phyloP scores from a whole-genome alignment of 2,888 invertebrate genomes.

The Pristionchus arcanus region DNA sequence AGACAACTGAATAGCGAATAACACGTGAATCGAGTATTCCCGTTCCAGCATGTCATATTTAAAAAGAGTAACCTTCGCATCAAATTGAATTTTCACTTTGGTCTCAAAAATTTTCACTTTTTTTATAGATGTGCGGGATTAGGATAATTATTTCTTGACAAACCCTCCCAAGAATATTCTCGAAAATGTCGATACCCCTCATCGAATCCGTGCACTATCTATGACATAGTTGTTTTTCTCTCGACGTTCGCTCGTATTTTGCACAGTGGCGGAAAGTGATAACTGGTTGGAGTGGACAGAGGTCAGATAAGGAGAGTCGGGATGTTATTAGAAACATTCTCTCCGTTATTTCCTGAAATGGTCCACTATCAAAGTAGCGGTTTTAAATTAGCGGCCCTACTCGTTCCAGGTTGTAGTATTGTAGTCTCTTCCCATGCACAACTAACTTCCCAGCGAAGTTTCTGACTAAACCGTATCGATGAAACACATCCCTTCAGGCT shows the following conservation, averaged over 20 bases:
- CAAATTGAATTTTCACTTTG: too few species aligned
- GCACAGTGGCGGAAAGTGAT: background rate
- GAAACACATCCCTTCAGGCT: constrained; percentile 12
- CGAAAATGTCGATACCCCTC: background rate
- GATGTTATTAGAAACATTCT: background rate
- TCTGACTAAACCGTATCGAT: background rate
- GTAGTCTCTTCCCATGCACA: too few species aligned
- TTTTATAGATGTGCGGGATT: too few species aligned
- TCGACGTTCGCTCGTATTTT: background rate
- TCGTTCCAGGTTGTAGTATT: too few species aligned
- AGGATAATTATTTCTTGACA: too few species aligned
- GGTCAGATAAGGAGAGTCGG: background rate
- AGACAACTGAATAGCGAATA: too few species aligned
- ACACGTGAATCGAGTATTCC: too few species aligned
- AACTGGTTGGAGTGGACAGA: background rate
- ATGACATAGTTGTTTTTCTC: constrained; percentile 21
- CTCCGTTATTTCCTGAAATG: background rate
- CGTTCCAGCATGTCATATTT: too few species aligned
- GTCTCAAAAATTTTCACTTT: too few species aligned
- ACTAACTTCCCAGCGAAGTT: background rate
- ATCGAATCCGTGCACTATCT: background rate
- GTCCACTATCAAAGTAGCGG: background rate
- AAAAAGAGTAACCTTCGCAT: too few species aligned
- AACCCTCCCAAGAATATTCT: too few species aligned
- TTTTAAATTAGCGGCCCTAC: too few species aligned